Evolutionary conservation across 1,140 invertebrate genomes (phyloP), one percentile per base, ranked within the genome.

Genomic region (Drosophila arizonae): DNA sequence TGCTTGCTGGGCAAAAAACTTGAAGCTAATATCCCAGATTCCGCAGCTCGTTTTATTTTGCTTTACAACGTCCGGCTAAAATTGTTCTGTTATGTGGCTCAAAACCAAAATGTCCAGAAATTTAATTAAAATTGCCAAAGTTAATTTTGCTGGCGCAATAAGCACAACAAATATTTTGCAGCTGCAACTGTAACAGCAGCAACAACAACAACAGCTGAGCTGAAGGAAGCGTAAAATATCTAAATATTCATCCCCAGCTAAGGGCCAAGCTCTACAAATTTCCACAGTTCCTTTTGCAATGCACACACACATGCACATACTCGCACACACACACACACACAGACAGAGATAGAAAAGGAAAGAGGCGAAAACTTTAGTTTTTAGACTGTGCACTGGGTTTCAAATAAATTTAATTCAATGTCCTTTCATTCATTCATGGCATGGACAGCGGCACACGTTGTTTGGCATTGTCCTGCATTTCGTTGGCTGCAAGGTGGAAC

Each of bases 381-480:
- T 86, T 63, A 65, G 79, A 76, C 82, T 87, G 66, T 81, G 60
- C 67, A 67, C 41, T 75, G 84, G 76, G 82, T 77, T 87, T 82
- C 82, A 76, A 87, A 87, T 87, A 87, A 87, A 87, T 87, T 87
- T 84, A 87, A 87, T 87, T 88, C 82, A 88, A 88, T 88, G 82
- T 87, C 84, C 87, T 86, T 76, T 79, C 82, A 87, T 76, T 79
- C 84, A 87, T 77, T 88, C 84, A 43, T 66, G 81, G 82, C 87
- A 86, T 87, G 76, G 63, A 64, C 71, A 68, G 54, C 55, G 41
- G 33, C 64, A 61, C 70, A 63, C 78, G 51, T 68, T 68, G 50
- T 13, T 21, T 39, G 43, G 45, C 74, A 81, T 86, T 86, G 81
- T 85, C 55, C 77, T 65, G 70, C 62, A 65, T 65, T 71, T 65